Conservation (phyloP, 2,888 invertebrate species). For the Yponomeuta malinellus region DNA sequence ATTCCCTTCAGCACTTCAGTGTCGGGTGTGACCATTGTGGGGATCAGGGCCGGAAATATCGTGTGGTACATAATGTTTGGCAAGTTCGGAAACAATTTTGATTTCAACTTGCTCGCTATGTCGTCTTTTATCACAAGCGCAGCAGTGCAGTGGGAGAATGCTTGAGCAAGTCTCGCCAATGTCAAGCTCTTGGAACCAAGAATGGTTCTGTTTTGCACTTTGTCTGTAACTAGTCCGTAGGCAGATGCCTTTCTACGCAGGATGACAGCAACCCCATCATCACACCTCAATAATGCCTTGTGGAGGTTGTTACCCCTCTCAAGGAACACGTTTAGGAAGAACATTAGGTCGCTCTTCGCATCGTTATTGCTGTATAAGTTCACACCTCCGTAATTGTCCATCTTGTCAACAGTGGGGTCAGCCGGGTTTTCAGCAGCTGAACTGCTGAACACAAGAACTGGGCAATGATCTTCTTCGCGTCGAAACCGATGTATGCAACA, state of each 20-base stretch:
- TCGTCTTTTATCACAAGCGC: not conserved
- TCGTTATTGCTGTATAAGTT: not conserved
- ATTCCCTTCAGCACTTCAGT: not conserved
- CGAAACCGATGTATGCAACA: too few species aligned
- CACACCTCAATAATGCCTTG: not conserved
- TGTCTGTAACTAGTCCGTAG: not conserved
- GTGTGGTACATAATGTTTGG: not conserved
- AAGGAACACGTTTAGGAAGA: not conserved
- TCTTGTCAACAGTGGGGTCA: too few species aligned
- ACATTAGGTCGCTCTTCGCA: not conserved
- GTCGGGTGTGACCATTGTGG: not conserved
- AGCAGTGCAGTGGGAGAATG: not conserved
- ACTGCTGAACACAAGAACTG: too few species aligned
- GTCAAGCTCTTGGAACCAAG: not conserved
- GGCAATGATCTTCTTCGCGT: too few species aligned
- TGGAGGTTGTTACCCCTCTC: not conserved
- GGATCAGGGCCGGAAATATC: not conserved
- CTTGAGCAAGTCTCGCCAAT: not conserved
- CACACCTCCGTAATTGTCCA: not conserved
- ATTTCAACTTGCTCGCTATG: not conserved
- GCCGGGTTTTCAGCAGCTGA: too few species aligned
- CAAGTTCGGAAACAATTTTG: not conserved
- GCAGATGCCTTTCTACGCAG: not conserved
- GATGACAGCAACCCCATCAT: not conserved
- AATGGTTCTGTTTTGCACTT: not conserved